phyloP scores from a whole-genome alignment of 2,113 vertebrate species.

The Rhinolophus sinicus region DNA sequence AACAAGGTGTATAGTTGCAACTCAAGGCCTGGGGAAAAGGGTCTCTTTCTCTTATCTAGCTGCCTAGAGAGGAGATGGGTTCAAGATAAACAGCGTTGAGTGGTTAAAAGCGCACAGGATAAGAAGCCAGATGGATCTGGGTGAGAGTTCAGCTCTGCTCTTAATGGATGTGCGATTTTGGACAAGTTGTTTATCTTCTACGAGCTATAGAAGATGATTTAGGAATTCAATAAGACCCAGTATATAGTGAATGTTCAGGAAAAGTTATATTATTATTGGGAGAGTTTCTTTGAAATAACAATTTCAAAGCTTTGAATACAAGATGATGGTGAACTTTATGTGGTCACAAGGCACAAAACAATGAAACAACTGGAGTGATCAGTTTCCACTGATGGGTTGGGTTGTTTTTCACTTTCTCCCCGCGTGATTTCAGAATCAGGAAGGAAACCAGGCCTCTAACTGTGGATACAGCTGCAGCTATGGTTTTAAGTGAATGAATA shows the following conservation, averaged over 20 bases:
- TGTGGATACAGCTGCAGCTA: neutral
- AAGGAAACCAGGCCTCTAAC: neutral
- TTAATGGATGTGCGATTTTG: neutral
- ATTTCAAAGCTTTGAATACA: neutral
- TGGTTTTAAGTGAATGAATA: neutral
- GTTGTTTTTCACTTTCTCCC: neutral
- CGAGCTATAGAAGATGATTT: neutral
- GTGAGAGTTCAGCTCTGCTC: neutral
- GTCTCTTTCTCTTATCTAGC: neutral
- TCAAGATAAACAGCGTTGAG: neutral
- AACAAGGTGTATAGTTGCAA: neutral
- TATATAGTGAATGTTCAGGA: neutral
- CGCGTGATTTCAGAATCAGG: neutral
- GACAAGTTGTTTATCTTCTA: neutral
- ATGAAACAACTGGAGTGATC: neutral
- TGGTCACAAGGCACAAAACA: neutral
- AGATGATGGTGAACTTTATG: neutral
- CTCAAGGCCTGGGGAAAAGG: neutral
- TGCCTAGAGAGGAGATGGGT: neutral
- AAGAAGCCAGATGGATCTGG: neutral
- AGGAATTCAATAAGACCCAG: conserved; percentile 5
- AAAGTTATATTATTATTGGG: neutral
- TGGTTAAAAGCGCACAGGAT: neutral
- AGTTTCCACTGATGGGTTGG: neutral
- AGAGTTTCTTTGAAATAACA: conserved; percentile 22